Evolutionary conservation across 2,113 vertebrate species (phyloP).

Genomic region (Poeciliopsis turrubarensis): DNA sequence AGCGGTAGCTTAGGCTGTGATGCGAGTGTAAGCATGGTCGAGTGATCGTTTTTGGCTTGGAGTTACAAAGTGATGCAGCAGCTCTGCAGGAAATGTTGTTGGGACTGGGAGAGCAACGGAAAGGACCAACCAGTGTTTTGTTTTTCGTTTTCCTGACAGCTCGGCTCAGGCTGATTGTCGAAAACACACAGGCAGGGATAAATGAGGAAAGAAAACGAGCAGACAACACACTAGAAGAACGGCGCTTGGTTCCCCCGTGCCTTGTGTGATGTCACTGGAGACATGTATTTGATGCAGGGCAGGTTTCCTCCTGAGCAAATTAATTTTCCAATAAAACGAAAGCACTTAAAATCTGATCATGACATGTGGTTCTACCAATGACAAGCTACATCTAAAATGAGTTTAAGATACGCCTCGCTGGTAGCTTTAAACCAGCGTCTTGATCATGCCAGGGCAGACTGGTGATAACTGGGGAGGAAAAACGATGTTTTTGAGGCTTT

Average conservation of each 20-base stretch:
- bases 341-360: neutral
- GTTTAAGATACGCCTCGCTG: neutral
- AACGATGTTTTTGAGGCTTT: slow-evolving; percentile 16
- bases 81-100: too few species aligned
- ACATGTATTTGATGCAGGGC: neutral
- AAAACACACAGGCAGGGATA: neutral
- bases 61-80: too few species aligned
- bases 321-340: neutral
- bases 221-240: neutral
- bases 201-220: too few species aligned
- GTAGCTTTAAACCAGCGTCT: neutral
- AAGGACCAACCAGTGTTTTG: neutral
- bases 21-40: too few species aligned
- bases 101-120: too few species aligned
- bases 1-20: too few species aligned
- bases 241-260: neutral
- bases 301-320: neutral
- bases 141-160: neutral
- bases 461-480: neutral
- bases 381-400: neutral
- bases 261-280: neutral
- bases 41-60: too few species aligned
- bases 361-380: neutral
- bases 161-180: neutral
- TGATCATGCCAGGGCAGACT: neutral